Conservation (phyloP, 2,888 invertebrate genomes). For the Lithophane ornitopus region DNA sequence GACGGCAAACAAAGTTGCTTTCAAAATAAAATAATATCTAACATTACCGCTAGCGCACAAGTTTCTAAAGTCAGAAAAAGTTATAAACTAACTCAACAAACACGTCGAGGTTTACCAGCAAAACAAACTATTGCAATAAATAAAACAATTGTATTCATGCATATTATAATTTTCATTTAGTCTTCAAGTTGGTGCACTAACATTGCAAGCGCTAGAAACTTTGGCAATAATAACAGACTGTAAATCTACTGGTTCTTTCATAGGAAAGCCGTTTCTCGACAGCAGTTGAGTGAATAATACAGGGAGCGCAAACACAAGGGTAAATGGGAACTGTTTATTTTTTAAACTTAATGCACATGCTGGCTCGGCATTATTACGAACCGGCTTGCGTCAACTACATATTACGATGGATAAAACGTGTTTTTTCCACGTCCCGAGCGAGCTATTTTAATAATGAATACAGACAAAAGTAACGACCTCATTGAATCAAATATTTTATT, state of each 20-base stretch:
- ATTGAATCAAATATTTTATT: slow-evolving; percentile 46
- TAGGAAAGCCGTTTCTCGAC: slow-evolving; percentile 65
- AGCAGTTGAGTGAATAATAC: slow-evolving; percentile 52
- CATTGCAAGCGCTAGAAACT: slow-evolving; percentile 69
- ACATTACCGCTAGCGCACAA: slow-evolving; percentile 15
- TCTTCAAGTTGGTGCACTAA: slow-evolving; percentile 63
- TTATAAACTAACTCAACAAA: slow-evolving; percentile 47
- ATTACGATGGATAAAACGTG: slow-evolving; percentile 9
- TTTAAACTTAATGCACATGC: slow-evolving; percentile 41
- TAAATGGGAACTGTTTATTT: slow-evolving; percentile 46
- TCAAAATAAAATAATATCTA: slow-evolving; percentile 43
- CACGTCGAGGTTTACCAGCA: slow-evolving; percentile 58
- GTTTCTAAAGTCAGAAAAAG: slow-evolving; percentile 54
- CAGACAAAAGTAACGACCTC: slow-evolving; percentile 20
- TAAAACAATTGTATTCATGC: slow-evolving; percentile 73
- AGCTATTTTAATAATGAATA: slow-evolving; percentile 43
- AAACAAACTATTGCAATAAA: slow-evolving; percentile 72
- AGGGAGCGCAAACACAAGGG: slow-evolving; percentile 22
- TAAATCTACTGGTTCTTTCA: slow-evolving; percentile 74
- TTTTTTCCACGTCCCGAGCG: slow-evolving; percentile 14
- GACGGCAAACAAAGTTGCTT: slow-evolving; percentile 8
- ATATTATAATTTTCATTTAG: slow-evolving; percentile 72
- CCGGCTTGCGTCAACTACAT: slow-evolving; percentile 18
- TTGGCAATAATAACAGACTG: slow-evolving; percentile 77
- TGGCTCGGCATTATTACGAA: slow-evolving; percentile 11